Percentiles rank a stretch among this genome's conserved stretches.
Conservation (phyloP, 2,113 vertebrate species). For the Percopsis transmontana region DNA sequence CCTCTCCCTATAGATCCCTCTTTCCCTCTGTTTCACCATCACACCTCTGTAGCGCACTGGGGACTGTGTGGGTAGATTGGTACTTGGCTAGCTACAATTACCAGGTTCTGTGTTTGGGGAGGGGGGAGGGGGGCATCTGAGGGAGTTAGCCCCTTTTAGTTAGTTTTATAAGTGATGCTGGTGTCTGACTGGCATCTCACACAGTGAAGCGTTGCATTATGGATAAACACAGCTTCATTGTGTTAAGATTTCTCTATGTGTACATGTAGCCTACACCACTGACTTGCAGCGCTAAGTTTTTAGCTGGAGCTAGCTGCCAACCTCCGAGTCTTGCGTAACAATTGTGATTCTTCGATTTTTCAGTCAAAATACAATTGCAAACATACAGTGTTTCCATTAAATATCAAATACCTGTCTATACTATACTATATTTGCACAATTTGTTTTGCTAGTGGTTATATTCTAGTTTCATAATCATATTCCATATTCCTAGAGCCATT, state of each 20-base stretch:
- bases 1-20: background rate
- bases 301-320: background rate
- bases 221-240: background rate
- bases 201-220: background rate
- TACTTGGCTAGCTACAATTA: background rate
- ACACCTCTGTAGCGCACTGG: background rate
- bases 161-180: background rate
- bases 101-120: background rate
- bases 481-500: slow-evolving; percentile 9
- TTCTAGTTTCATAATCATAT: slow-evolving; percentile 1
- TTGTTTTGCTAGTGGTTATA: slow-evolving; percentile 22
- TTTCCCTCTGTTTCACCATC: slow-evolving; percentile 1
- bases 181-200: background rate
- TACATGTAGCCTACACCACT: too few species aligned
- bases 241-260: too few species aligned
- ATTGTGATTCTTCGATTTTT: background rate
- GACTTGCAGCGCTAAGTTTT: background rate
- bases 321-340: too few species aligned
- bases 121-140: too few species aligned
- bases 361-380: background rate
- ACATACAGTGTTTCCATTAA: background rate
- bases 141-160: background rate
- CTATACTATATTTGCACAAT: background rate
- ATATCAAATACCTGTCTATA: too few species aligned
- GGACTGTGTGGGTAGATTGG: background rate